Base-by-base conservation (phyloP, 2,888 invertebrate species). In the Nemurella pictetii region DNA sequence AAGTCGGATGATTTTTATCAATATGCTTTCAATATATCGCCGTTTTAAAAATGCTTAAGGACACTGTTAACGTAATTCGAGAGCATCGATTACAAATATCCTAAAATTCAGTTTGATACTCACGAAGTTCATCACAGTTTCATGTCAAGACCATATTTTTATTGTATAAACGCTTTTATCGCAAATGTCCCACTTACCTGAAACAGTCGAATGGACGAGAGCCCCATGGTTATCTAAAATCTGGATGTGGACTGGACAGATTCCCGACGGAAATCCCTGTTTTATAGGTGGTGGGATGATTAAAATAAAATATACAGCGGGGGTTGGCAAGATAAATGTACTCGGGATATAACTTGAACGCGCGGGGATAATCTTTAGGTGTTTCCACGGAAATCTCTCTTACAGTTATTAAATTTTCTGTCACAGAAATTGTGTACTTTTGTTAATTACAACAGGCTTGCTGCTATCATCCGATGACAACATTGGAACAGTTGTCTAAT, bases 381-480 rank as follows among this genome's bases (percentile, higher is more conserved):
- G n/a, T 81, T 81, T 35, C 80, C 35, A 9, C 27, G 3, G 7
- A 32, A 81, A 81, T 32, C 80, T 35, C 80, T 35, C 36, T 81
- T 81, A 26, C 7, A 81, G 20, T 81, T 36, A 81, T 81, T 81
- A 81, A 12, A 36, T 20, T 85, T 85, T 82, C 83, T 82, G 84
- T 86, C 35, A 75, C 83, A 84, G 85, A 75, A 75, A 75, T 75
- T n/a, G 3, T 25, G 26, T 12, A 75, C 75, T 75, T 75, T 75
- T 75, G 26, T 28, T 75, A 75, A 75, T 75, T 75, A 75, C 27
- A 20, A 75, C n/a, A n/a, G n/a, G 7, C 75, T 25, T 28, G 26
- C n/a, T 75, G 75, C 7, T 75, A n/a, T 20, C 75, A 55, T 7
- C 26, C 75, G 5, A 75, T 26, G 55, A 55, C 55, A 55, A 20